Evolutionary conservation across 2,113 vertebrate genomes (phyloP).

Genomic region (Chrysemys picta): DNA sequence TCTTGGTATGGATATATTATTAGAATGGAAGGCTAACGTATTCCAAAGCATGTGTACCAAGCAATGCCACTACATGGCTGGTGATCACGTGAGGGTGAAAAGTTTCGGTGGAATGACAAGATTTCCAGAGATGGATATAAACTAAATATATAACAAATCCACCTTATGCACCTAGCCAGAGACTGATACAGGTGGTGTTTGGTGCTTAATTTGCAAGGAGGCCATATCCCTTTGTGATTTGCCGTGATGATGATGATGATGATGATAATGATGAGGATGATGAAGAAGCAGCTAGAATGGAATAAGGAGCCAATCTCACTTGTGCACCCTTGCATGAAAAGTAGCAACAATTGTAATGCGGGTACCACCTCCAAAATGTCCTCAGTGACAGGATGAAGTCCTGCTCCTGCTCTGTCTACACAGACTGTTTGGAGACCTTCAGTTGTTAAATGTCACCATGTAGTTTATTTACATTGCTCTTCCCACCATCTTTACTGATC

Average conservation of each 20-base stretch:
- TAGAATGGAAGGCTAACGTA: neutral
- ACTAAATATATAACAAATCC: neutral
- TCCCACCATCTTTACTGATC: neutral
- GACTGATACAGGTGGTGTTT: neutral
- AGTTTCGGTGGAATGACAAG: neutral
- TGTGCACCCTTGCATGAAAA: neutral
- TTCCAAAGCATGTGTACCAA: neutral
- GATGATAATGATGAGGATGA: too few species aligned
- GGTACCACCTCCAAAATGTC: too few species aligned
- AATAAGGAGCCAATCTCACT: neutral
- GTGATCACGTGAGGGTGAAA: neutral
- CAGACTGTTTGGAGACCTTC: neutral
- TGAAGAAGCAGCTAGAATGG: neutral
- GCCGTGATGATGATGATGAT: neutral
- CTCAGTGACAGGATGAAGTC: neutral
- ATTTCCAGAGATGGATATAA: neutral
- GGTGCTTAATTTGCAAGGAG: neutral
- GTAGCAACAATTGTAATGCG: neutral
- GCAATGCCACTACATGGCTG: neutral
- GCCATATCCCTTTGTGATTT: neutral
- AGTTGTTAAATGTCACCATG: neutral
- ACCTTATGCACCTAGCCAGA: neutral
- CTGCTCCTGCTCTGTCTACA: neutral
- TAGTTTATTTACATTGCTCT: neutral
- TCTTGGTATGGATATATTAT: neutral